Percentiles rank a stretch among this genome's conserved stretches.
phyloP scores from a whole-genome alignment of 2,888 invertebrate genomes.

The Oxystoma pomonae region DNA sequence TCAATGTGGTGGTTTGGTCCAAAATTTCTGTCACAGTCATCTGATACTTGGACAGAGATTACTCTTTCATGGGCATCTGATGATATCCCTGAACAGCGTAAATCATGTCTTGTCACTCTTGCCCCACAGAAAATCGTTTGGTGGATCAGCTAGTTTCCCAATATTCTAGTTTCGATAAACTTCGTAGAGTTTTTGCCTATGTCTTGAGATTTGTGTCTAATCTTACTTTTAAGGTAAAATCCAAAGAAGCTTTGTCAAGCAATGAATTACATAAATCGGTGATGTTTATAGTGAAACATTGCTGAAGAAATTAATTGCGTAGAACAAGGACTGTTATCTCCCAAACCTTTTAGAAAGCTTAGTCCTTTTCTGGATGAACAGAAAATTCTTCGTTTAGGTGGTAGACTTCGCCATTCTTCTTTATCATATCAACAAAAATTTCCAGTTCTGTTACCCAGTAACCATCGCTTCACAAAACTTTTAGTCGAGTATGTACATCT shows the following conservation, averaged over 20 bases:
- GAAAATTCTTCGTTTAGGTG: background rate
- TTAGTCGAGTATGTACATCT: constrained; percentile 22
- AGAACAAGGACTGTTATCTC: background rate
- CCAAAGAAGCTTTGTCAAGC: background rate
- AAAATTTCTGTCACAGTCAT: background rate
- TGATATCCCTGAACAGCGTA: background rate
- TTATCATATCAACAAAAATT: constrained; percentile 1
- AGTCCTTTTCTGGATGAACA: constrained; percentile 1
- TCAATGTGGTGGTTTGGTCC: constrained; percentile 14
- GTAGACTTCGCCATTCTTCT: background rate
- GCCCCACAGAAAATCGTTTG: background rate
- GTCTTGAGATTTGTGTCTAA: constrained; percentile 3
- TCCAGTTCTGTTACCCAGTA: constrained; percentile 16
- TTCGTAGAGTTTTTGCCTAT: background rate
- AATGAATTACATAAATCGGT: background rate
- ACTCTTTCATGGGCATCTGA: background rate
- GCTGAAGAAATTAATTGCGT: background rate
- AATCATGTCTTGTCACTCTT: background rate
- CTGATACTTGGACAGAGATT: background rate
- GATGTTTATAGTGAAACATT: background rate
- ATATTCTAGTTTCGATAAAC: background rate
- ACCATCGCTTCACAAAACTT: constrained; percentile 21
- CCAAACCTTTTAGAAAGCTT: constrained; percentile 3
- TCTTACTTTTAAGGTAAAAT: background rate
- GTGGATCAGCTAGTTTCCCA: background rate